Base-by-base conservation (phyloP, 2,113 vertebrate species). In the Amazona vittata region DNA sequence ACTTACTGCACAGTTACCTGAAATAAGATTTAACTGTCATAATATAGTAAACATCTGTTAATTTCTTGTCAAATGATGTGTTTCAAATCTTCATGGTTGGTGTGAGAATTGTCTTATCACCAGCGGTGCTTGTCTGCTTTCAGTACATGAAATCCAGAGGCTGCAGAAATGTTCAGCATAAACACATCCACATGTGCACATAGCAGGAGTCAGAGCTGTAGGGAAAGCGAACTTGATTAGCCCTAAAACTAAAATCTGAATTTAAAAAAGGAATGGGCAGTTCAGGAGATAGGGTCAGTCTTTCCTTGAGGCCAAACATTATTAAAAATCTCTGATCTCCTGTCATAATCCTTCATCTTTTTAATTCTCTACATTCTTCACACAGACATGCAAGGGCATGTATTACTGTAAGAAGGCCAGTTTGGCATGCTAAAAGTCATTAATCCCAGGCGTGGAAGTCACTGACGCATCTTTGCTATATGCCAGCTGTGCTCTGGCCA, bases 291-390 rank as follows among this genome's bases (percentile, higher is more conserved):
- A 69, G 76, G 60, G 78, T 94, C 85, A 86, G 33, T 88, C 82
- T 88, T 96, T 91, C 68, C 69, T 90, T 93, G 77, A 89, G 83
- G 65, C 73, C 50, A 74, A 77, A 15, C 43, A 57, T 89, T 55
- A 86, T 86, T 88, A 77, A 86, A 93, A 86, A 86, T 71, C 29
- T 94, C 71, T 64, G 68, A 94, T 92, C 79, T 93, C 33, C 68
- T 84, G 50, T 64, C 93, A 75, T 86, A 94, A 89, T 89, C 55
- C 19, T 60, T 88, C 76, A 68, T 94, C 64, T 93, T 73, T 88
- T 77, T 81, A 78, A 84, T 93, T 83, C 85, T 82, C 80, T 80
- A 7, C 60, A 65, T 78, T 94, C 88, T 90, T 80, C 83, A 78
- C 57, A n/a, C 35, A 31, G 68, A 84, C 63, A 21, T 37, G 39